These are phyloP conservation scores for Lucifuga dentata DNA, from an alignment of 2,113 vertebrate genomes.

Conservation along the genomic window DNA sequence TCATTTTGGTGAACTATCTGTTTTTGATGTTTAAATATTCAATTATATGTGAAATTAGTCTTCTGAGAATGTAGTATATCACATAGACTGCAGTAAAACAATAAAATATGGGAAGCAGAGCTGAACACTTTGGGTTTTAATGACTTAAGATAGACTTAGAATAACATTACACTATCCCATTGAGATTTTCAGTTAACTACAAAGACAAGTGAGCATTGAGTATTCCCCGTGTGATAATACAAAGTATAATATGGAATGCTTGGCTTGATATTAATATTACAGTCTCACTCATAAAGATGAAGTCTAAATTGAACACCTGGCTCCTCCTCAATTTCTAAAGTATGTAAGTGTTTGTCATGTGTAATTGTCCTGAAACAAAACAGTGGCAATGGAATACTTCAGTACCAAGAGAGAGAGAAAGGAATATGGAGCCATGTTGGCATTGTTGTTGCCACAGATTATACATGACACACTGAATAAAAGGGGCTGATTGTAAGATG, in stretches of 20 bases:
- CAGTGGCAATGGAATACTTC: constrained; percentile 37
- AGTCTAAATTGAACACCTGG: constrained; percentile 64
- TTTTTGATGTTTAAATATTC: constrained; percentile 74
- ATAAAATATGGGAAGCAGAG: constrained; percentile 50
- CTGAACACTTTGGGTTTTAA: constrained; percentile 65
- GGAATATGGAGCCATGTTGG: constrained; percentile 60
- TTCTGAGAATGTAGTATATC: constrained; percentile 42
- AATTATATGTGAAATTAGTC: constrained; percentile 66
- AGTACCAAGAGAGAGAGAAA: constrained; percentile 50
- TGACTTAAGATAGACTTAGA: constrained; percentile 68
- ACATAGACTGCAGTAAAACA: constrained; percentile 45
- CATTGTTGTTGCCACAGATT: constrained; percentile 78
- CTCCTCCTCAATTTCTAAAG: constrained; percentile 36
- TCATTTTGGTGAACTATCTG: constrained; percentile 23
- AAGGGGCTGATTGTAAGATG: constrained; percentile 70
- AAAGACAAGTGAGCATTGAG: constrained; percentile 60
- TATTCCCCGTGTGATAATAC: constrained; percentile 56
- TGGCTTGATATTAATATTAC: constrained; percentile 55
- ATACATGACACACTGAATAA: constrained; percentile 77
- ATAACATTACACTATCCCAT: constrained; percentile 61
- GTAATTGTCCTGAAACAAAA: constrained; percentile 65
- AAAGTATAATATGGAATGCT: constrained; percentile 34
- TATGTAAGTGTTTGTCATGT: constrained; percentile 30
- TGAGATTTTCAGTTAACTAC: constrained; percentile 66
- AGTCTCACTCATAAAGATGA: constrained; percentile 47